A percentile compares a stretch with the other conserved stretches of the same genome.
Evolutionary conservation across 2,797 vertebrate genomes (phyloP).

Genomic region (Taenioides sp.): DNA sequence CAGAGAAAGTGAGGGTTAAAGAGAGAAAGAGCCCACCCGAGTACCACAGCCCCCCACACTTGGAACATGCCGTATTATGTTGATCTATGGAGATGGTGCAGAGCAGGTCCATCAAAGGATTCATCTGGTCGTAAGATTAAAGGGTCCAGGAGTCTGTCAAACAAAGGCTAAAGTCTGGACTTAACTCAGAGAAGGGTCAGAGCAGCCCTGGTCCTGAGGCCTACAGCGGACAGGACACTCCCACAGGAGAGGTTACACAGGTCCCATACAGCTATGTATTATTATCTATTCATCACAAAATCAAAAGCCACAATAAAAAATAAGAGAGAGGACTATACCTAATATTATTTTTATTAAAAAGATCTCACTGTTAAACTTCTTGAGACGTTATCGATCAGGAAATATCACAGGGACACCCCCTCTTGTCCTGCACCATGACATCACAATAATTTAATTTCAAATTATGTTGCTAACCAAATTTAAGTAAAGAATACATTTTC

Average conservation of each 20-base stretch:
- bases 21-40: conserved; percentile 63
- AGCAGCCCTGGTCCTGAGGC: conserved; percentile 55
- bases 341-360: too few species aligned
- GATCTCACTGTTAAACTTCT: too few species aligned
- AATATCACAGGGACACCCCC: too few species aligned
- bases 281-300: too few species aligned
- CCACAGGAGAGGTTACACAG: conserved; percentile 25
- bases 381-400: too few species aligned
- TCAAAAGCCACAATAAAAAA: too few species aligned
- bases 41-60: conserved; percentile 62
- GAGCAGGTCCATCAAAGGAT: conserved; percentile 80
- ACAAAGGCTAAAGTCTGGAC: conserved; percentile 71
- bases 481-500: too few species aligned
- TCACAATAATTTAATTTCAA: too few species aligned
- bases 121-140: conserved; percentile 82
- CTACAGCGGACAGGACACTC: conserved; percentile 51
- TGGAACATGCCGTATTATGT: conserved; percentile 76
- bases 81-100: conserved; percentile 80
- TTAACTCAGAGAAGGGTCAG: conserved; percentile 66
- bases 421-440: too few species aligned
- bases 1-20: background rate
- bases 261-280: conserved; percentile 32
- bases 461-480: too few species aligned
- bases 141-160: conserved; percentile 77
- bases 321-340: too few species aligned